A percentile compares a stretch with the other conserved stretches of the same genome.
These are phyloP conservation scores for Eilema griseolum DNA, from an alignment of 2,888 invertebrate species.

Conservation along the genomic window DNA sequence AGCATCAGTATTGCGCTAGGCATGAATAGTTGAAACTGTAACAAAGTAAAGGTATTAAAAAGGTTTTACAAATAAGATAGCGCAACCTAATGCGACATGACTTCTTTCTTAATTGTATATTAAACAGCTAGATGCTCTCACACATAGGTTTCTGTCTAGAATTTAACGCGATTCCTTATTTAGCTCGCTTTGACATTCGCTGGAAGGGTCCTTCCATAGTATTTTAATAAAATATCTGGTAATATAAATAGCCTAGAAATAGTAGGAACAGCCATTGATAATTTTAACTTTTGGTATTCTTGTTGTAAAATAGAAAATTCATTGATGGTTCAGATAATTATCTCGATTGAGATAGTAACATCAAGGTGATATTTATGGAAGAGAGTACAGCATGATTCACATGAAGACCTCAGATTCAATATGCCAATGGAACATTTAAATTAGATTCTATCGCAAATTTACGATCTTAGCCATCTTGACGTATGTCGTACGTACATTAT, in stretches of 20 bases:
- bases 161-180: neutral
- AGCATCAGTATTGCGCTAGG: conserved; percentile 16
- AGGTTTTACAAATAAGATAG: neutral
- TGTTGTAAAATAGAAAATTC: too few species aligned
- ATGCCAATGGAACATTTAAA: neutral
- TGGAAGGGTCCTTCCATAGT: neutral
- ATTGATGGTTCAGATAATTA: too few species aligned
- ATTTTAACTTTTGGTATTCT: too few species aligned
- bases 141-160: neutral
- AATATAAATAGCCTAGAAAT: too few species aligned
- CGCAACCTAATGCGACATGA: neutral
- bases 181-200: neutral
- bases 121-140: neutral
- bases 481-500: neutral
- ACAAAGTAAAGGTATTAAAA: neutral
- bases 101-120: neutral
- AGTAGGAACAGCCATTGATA: too few species aligned
- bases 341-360: neutral
- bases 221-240: neutral
- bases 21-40: conserved; percentile 18
- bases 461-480: neutral
- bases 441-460: too few species aligned
- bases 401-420: neutral
- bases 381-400: neutral
- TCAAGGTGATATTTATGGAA: neutral